These are phyloP conservation scores for Ceuthmochares aereus DNA, from an alignment of 2,113 vertebrate genomes.

Conservation along the genomic window DNA sequence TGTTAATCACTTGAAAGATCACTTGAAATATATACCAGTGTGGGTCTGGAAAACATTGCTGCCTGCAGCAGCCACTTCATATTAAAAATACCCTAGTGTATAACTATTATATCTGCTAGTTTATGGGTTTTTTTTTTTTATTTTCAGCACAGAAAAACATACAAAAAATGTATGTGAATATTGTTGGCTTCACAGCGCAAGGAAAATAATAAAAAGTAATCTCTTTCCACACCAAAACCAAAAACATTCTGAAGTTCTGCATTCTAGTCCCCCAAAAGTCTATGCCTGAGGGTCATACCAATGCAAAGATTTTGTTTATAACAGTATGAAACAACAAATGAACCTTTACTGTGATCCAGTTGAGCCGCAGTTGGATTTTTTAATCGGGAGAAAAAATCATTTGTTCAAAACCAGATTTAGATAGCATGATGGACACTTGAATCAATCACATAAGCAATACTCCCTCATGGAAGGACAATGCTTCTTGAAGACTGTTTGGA, in stretches of 20 bases:
- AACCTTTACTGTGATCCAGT: not conserved
- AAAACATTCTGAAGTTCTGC: not conserved
- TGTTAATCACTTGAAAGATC: not conserved
- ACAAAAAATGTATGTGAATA: fast-evolving
- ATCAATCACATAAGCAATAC: not conserved
- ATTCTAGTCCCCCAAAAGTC: not conserved
- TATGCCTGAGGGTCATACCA: not conserved
- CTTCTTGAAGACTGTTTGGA: not conserved
- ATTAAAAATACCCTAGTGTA: not conserved
- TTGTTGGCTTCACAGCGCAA: not conserved
- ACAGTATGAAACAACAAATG: not conserved
- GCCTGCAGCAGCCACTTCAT: not conserved
- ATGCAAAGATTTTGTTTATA: not conserved
- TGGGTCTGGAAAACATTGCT: not conserved
- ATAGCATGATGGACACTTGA: not conserved
- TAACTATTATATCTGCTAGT: not conserved
- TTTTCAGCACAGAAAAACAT: not conserved
- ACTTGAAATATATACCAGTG: not conserved
- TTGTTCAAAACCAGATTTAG: not conserved
- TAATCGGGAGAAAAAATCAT: not conserved
- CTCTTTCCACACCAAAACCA: not conserved
- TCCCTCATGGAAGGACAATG: not conserved
- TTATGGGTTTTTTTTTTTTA: not conserved
- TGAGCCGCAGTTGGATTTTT: not conserved
- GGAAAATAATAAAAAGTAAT: not conserved